Evolutionary conservation across 2,888 invertebrate species (phyloP).

Genomic region (Chymomyza amoena): DNA sequence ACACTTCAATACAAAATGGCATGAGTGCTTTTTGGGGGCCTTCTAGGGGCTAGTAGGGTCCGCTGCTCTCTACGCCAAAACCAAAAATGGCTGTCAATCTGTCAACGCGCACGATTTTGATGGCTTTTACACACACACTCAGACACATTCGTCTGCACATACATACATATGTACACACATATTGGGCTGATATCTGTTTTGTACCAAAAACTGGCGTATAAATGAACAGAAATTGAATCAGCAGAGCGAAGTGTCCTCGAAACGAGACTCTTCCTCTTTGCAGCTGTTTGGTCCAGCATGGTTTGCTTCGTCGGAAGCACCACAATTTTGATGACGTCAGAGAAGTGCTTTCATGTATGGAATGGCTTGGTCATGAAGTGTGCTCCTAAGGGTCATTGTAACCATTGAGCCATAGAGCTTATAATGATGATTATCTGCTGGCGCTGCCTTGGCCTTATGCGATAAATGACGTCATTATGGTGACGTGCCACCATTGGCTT

Average conservation of each 20-base stretch:
- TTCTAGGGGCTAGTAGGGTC: background rate
- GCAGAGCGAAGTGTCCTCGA: constrained; percentile 4
- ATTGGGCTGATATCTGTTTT: constrained; percentile 22
- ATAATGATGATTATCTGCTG: background rate
- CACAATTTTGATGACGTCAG: background rate
- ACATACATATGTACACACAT: constrained; percentile 22
- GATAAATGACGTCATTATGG: constrained; percentile 50
- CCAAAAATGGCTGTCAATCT: constrained; percentile 68
- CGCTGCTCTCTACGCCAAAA: constrained; percentile 6
- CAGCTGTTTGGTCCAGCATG: background rate
- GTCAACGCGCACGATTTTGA: constrained; percentile 50
- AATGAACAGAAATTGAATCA: constrained; percentile 55
- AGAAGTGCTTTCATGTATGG: background rate
- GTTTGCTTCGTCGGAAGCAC: background rate
- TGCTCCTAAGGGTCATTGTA: background rate
- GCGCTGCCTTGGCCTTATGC: background rate
- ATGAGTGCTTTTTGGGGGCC: background rate
- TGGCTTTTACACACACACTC: constrained; percentile 28
- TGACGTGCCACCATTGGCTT: constrained; percentile 37
- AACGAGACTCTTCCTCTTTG: background rate
- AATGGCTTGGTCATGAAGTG: background rate
- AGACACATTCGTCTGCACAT: constrained; percentile 5
- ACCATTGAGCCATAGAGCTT: background rate
- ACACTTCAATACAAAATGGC: constrained; percentile 61
- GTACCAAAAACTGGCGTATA: constrained; percentile 50